phyloP scores from a whole-genome alignment of 2,113 vertebrate genomes.

The Archilochus colubris region DNA sequence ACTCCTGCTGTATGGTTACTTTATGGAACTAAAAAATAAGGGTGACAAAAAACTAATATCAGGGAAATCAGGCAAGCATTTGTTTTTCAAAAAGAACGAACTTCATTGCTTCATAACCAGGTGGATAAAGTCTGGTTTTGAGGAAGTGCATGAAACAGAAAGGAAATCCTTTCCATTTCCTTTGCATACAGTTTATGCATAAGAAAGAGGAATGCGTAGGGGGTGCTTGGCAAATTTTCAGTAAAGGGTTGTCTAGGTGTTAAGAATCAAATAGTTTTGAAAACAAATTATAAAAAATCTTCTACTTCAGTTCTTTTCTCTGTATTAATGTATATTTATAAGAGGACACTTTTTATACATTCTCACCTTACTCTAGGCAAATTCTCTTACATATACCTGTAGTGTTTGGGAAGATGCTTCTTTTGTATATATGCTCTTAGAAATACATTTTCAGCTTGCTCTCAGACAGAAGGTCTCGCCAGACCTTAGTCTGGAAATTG shows the following conservation, averaged over 20 bases:
- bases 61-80: slow-evolving; percentile 1
- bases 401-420: not conserved
- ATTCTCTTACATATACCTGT: not conserved
- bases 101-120: slow-evolving; percentile 22
- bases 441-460: not conserved
- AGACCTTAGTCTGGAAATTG: slow-evolving; percentile 2
- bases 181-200: not conserved
- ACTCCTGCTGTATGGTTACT: not conserved
- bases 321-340: not conserved
- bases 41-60: not conserved
- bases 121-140: slow-evolving; percentile 39
- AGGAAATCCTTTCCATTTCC: slow-evolving; percentile 65
- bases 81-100: slow-evolving; percentile 18
- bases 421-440: not conserved
- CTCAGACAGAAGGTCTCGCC: not conserved
- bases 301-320: not conserved
- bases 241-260: not conserved
- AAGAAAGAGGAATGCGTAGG: not conserved
- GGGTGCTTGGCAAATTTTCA: not conserved
- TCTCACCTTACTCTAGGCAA: not conserved
- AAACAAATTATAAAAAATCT: not conserved
- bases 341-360: not conserved
- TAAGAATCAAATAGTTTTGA: not conserved
- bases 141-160: slow-evolving; percentile 48
- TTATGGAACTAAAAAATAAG: not conserved